These are phyloP conservation scores for Ibycter americanus DNA, from an alignment of 2,797 vertebrate genomes.

Conservation along the genomic window DNA sequence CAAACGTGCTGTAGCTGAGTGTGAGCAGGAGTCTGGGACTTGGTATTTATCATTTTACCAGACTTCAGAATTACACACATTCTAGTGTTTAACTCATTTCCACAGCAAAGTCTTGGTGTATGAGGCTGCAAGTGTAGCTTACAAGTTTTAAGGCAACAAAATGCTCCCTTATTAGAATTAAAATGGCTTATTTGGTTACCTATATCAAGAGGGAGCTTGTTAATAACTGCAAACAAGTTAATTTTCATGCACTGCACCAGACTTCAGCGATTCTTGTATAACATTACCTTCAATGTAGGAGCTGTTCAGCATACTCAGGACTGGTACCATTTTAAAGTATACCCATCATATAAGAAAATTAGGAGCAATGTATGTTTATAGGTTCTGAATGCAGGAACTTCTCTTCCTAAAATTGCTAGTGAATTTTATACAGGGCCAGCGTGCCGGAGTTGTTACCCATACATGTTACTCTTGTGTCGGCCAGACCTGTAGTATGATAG, in stretches of 20 bases:
- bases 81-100: background rate
- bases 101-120: background rate
- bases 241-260: background rate
- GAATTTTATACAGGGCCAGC: background rate
- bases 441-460: background rate
- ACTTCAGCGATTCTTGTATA: background rate
- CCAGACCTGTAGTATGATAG: background rate
- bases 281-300: background rate
- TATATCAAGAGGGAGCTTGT: accelerated
- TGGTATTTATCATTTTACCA: background rate
- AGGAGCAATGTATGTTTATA: background rate
- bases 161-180: background rate
- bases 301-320: background rate
- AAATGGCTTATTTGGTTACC: background rate
- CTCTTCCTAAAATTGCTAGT: background rate
- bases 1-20: background rate
- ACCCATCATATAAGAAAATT: background rate
- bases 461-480: background rate
- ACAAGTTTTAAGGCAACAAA: background rate
- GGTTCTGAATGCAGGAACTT: background rate
- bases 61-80: background rate
- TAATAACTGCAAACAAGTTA: background rate
- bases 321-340: background rate
- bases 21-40: background rate
- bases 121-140: background rate